Conservation (phyloP, 2,888 invertebrate genomes). For the Myathropa florea region DNA sequence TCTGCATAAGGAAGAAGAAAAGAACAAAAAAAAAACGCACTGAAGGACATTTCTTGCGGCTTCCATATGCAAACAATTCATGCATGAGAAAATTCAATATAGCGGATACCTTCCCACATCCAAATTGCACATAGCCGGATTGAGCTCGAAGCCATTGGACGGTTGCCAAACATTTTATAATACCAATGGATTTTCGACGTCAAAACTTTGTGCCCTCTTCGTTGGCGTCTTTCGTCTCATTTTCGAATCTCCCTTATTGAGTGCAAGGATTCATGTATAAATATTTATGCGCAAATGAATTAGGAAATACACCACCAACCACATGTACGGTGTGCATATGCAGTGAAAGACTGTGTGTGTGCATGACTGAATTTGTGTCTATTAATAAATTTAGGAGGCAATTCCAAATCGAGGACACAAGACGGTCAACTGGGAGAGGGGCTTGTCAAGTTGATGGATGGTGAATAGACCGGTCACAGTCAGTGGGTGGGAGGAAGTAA, state of each 20-base stretch:
- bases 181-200: slow-evolving; percentile 17
- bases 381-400: slow-evolving; percentile 35
- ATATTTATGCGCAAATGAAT: slow-evolving; percentile 43
- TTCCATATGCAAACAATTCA: slow-evolving; percentile 34
- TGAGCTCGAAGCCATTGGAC: slow-evolving; percentile 27
- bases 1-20: neutral
- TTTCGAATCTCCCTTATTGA: slow-evolving; percentile 23
- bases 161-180: slow-evolving; percentile 36
- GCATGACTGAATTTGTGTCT: slow-evolving; percentile 15
- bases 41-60: slow-evolving; percentile 40
- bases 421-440: neutral
- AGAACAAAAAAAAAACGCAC: neutral
- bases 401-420: slow-evolving; percentile 27
- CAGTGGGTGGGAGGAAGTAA: neutral
- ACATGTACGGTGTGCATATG: neutral
- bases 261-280: slow-evolving; percentile 32
- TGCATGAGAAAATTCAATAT: neutral
- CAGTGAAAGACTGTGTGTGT: neutral
- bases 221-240: neutral
- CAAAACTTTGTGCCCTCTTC: neutral
- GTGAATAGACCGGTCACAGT: neutral
- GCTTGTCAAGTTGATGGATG: slow-evolving; percentile 22
- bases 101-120: neutral
- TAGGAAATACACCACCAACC: slow-evolving; percentile 18
- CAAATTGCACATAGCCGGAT: neutral